phyloP scores from a whole-genome alignment of 1,140 invertebrate genomes.

The Triops longicaudatus region DNA sequence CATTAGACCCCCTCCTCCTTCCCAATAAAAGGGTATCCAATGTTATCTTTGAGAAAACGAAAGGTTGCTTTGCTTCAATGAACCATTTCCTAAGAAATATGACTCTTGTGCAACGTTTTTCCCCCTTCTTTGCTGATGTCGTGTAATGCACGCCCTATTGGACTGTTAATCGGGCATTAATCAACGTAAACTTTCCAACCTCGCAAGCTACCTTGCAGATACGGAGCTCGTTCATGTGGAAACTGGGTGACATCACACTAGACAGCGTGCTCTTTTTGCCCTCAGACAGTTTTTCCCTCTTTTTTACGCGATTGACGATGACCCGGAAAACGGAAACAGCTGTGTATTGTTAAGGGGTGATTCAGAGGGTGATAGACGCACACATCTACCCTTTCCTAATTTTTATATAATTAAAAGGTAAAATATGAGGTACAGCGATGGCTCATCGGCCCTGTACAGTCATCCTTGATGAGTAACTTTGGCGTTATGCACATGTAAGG shows the following conservation, averaged over 20 bases:
- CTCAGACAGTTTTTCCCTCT: neutral
- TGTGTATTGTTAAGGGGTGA: neutral
- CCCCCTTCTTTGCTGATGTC: neutral
- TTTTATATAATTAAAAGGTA: neutral
- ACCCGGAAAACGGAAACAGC: conserved; percentile 6
- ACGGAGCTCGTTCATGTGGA: neutral
- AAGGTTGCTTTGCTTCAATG: neutral
- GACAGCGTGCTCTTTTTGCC: neutral
- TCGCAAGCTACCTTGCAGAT: neutral
- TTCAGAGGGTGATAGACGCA: neutral
- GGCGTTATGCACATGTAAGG: neutral
- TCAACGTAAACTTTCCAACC: conserved; percentile 1
- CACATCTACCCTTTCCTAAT: neutral
- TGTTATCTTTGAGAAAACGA: conserved; percentile 1
- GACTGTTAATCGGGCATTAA: neutral
- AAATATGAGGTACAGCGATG: neutral
- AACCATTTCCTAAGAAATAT: conserved; percentile 2
- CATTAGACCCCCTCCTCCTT: neutral
- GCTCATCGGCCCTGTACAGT: neutral
- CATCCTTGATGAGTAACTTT: neutral
- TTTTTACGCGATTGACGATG: neutral
- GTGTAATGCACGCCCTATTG: conserved; percentile 14
- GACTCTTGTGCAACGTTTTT: neutral
- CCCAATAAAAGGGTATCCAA: neutral
- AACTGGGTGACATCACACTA: neutral